These are phyloP conservation scores for Paradoxurus hermaphroditus DNA, from an alignment of 2,113 vertebrate species.

Conservation along the genomic window DNA sequence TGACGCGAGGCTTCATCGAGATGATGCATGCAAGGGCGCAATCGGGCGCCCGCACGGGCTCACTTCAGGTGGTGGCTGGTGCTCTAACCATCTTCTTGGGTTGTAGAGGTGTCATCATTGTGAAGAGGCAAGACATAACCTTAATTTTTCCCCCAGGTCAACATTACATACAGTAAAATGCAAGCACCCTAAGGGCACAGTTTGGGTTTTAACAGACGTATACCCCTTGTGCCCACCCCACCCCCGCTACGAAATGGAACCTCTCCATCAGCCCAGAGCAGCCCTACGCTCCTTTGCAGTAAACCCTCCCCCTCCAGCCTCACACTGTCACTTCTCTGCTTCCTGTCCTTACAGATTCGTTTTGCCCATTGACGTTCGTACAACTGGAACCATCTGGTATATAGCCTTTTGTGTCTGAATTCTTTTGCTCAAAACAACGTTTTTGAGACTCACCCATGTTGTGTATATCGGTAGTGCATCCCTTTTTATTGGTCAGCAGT, in stretches of 20 bases:
- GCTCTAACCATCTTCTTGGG: background rate
- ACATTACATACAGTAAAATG: background rate
- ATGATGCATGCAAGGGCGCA: background rate
- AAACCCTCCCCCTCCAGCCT: background rate
- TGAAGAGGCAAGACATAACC: background rate
- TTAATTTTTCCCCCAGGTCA: background rate
- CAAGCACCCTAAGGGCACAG: background rate
- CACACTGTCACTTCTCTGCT: background rate
- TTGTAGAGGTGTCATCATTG: background rate
- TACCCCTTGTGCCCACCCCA: background rate
- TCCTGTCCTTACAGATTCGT: background rate
- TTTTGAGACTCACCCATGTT: background rate
- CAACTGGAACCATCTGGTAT: background rate
- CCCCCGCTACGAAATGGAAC: background rate
- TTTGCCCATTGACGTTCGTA: background rate
- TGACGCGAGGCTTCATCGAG: background rate
- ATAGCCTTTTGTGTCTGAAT: background rate
- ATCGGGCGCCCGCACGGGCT: background rate
- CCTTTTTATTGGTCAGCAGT: background rate
- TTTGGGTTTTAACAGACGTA: background rate
- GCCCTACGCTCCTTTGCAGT: background rate
- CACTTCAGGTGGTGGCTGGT: background rate
- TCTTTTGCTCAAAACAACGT: background rate
- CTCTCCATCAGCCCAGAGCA: background rate
- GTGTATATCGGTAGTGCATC: background rate